phyloP scores from a whole-genome alignment of 92 coral and sea anemone species.

The Nematostella vectensis region DNA sequence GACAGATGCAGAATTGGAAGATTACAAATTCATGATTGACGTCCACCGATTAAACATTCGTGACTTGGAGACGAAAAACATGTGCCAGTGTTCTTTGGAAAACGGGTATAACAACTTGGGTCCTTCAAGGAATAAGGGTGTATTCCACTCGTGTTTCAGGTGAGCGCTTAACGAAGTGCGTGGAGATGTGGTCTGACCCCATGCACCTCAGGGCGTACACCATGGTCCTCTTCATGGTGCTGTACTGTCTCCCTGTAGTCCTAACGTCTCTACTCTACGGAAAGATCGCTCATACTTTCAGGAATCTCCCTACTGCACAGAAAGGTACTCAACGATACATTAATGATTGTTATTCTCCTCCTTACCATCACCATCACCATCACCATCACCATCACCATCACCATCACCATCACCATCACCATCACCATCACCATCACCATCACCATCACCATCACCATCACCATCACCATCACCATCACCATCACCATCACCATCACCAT shows the following conservation, averaged over 20 bases:
- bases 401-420: constrained; percentile 3
- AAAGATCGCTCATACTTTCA: constrained; percentile 35
- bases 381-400: constrained; percentile 2
- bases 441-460: constrained; percentile 33
- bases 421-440: neutral
- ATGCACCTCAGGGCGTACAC: constrained; percentile 39
- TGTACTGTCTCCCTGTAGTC: constrained; percentile 40
- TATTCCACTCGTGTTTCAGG: too few relatives aligned
- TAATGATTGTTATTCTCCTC: too few relatives aligned
- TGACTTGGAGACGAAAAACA: too few relatives aligned
- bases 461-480: constrained; percentile 38
- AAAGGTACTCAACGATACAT: too few relatives aligned
- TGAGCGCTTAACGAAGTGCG: constrained; percentile 17
- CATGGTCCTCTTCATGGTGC: constrained; percentile 28
- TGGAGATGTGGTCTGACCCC: constrained; percentile 50
- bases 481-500: constrained; percentile 20
- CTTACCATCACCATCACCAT: too few relatives aligned
- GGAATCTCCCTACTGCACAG: constrained; percentile 42
- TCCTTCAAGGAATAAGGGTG: too few relatives aligned
- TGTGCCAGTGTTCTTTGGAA: too few relatives aligned
- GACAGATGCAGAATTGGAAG: too few relatives aligned
- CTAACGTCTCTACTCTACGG: constrained; percentile 46
- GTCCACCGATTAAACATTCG: too few relatives aligned
- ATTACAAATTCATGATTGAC: too few relatives aligned
- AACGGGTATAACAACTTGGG: too few relatives aligned